Evolutionary conservation across 2,888 invertebrate species (phyloP).

Genomic region (Phragmatobia fuliginosa): DNA sequence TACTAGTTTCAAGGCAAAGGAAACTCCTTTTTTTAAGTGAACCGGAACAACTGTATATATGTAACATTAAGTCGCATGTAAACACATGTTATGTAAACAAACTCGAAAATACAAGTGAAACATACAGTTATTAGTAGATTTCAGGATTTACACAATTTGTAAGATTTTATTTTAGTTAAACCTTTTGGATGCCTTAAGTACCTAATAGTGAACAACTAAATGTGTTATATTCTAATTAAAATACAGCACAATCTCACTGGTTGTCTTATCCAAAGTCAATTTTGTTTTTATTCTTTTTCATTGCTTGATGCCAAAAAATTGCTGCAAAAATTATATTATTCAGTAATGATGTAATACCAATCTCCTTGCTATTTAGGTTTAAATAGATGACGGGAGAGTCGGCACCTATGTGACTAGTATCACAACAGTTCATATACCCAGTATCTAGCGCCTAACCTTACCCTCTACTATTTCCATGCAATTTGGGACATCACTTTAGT

Average conservation of each 20-base stretch:
- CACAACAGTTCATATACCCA: constrained; percentile 39
- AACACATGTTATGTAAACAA: constrained; percentile 5
- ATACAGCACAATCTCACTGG: constrained; percentile 71
- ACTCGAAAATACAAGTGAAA: constrained; percentile 2
- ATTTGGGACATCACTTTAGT: constrained; percentile 26
- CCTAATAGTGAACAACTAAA: constrained; percentile 4
- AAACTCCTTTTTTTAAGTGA: not conserved
- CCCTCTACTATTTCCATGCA: constrained; percentile 23
- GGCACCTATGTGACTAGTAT: constrained; percentile 48
- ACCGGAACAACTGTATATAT: not conserved
- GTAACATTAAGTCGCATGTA: constrained; percentile 5
- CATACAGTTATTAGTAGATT: too few relatives aligned
- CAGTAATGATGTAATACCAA: constrained; percentile 76
- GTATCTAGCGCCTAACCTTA: constrained; percentile 29
- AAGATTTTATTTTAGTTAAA: constrained; percentile 19
- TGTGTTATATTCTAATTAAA: constrained; percentile 19
- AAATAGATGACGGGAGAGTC: constrained; percentile 66
- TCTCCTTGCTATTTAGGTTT: constrained; percentile 80
- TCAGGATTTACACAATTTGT: constrained; percentile 3
- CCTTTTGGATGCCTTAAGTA: not conserved
- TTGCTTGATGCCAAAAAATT: constrained; percentile 86
- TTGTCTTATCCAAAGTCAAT: constrained; percentile 81
- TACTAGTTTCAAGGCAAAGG: not conserved
- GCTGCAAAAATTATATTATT: constrained; percentile 77
- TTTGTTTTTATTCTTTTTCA: constrained; percentile 69